Percentiles rank a stretch among this genome's conserved stretches.
phyloP scores from a whole-genome alignment of 1,140 invertebrate genomes.

The Propsilocerus akamusi region DNA sequence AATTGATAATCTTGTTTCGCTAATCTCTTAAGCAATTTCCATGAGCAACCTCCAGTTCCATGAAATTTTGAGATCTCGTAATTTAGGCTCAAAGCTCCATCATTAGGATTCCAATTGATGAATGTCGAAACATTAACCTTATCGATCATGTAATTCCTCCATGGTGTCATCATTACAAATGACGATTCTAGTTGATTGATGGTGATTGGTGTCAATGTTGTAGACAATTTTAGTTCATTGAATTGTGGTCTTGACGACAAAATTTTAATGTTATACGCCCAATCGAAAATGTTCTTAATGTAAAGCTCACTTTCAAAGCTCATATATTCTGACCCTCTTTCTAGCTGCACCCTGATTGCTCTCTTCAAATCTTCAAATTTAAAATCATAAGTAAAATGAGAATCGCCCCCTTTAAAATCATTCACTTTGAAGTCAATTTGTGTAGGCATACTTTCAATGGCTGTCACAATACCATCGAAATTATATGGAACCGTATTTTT shows the following conservation, averaged over 20 bases:
- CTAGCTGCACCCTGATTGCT: not conserved
- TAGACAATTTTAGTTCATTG: not conserved
- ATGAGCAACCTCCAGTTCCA: slow-evolving; percentile 15
- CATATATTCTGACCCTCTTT: not conserved
- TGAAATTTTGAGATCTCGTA: slow-evolving; percentile 15
- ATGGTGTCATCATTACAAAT: slow-evolving; percentile 12
- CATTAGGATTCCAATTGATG: slow-evolving; percentile 7
- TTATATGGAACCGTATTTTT: not conserved
- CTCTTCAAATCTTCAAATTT: not conserved
- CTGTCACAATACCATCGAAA: not conserved
- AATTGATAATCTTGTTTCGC: not conserved
- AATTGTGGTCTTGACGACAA: not conserved
- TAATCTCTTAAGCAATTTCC: slow-evolving; percentile 15
- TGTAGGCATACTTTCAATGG: not conserved
- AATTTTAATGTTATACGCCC: not conserved
- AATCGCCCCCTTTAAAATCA: not conserved
- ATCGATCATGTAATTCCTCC: slow-evolving; percentile 18
- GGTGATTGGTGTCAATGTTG: not conserved
- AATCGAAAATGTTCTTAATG: not conserved
- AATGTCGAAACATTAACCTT: slow-evolving; percentile 15
- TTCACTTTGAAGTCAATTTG: not conserved
- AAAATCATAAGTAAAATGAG: not conserved
- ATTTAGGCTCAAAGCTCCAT: slow-evolving; percentile 12
- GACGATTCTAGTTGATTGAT: not conserved
- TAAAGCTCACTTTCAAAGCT: not conserved